These are phyloP conservation scores for Goniozus legneri DNA, from an alignment of 1,140 invertebrate genomes.

Conservation along the genomic window DNA sequence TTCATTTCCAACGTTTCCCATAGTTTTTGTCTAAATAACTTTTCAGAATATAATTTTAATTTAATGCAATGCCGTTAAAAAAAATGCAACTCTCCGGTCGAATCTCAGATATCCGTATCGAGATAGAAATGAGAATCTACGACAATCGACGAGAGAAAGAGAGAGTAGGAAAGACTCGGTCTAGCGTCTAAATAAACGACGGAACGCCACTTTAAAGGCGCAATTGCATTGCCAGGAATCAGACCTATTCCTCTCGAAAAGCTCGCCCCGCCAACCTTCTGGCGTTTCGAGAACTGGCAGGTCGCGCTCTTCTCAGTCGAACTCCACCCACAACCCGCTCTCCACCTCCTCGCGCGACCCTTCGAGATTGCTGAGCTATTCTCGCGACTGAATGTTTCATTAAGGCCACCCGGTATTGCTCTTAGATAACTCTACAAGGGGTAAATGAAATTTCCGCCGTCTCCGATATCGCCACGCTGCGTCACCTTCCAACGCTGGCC, in stretches of 20 bases:
- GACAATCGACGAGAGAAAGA: slow-evolving; percentile 26
- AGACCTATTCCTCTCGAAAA: slow-evolving; percentile 46
- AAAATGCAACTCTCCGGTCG: neutral
- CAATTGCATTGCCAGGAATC: slow-evolving; percentile 56
- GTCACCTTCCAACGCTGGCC: slow-evolving; percentile 14
- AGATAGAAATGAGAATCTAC: slow-evolving; percentile 30
- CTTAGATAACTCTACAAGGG: slow-evolving; percentile 57
- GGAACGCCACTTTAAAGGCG: slow-evolving; percentile 54
- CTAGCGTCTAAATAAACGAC: slow-evolving; percentile 50
- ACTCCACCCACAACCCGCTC: slow-evolving; percentile 16
- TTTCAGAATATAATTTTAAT: too few species aligned
- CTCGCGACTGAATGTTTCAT: slow-evolving; percentile 57
- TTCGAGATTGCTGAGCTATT: slow-evolving; percentile 57
- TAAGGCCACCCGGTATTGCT: slow-evolving; percentile 56
- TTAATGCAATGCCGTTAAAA: too few species aligned
- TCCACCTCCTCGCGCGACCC: slow-evolving; percentile 33
- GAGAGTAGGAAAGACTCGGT: slow-evolving; percentile 23
- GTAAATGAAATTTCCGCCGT: slow-evolving; percentile 57
- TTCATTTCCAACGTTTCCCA: too few species aligned
- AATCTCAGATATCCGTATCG: too few species aligned
- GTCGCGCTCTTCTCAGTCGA: slow-evolving; percentile 12
- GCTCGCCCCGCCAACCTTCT: slow-evolving; percentile 2
- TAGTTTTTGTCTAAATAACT: too few species aligned
- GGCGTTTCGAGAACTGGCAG: slow-evolving; percentile 10
- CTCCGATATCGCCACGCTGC: slow-evolving; percentile 50